Evolutionary conservation across 2,113 vertebrate genomes (phyloP).

Genomic region (Lanius ludovicianus): DNA sequence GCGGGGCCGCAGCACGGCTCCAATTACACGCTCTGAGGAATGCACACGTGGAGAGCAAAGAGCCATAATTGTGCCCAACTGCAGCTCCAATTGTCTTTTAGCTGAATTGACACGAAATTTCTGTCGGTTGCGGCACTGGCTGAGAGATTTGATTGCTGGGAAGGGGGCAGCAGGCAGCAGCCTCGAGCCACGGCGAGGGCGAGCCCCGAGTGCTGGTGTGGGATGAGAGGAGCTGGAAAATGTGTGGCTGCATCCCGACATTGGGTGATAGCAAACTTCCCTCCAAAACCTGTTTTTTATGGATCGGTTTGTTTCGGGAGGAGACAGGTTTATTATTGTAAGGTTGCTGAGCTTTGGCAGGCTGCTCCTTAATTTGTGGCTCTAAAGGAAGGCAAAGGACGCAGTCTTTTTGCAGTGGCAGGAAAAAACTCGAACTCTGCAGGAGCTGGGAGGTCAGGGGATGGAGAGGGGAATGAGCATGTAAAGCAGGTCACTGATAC

Average conservation of each 20-base stretch:
- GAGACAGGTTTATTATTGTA: neutral
- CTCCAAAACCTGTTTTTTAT: neutral
- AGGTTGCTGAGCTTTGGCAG: slow-evolving; percentile 14
- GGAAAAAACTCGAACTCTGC: rapidly evolving
- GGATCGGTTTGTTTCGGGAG: neutral
- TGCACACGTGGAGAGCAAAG: rapidly evolving
- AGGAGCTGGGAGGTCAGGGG: neutral
- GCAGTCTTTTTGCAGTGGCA: neutral
- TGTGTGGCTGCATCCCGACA: rapidly evolving
- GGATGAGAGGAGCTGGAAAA: neutral
- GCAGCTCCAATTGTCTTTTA: neutral
- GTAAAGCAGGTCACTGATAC: neutral
- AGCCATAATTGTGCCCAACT: neutral
- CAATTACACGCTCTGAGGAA: neutral
- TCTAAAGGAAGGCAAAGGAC: neutral
- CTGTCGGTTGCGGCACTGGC: rapidly evolving
- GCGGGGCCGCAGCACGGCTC: rapidly evolving
- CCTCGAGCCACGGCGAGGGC: rapidly evolving
- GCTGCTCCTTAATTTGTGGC: neutral
- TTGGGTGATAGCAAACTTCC: neutral
- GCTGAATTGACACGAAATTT: slow-evolving; percentile 21
- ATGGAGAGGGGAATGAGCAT: neutral
- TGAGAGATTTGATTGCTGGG: neutral
- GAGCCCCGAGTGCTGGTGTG: neutral
- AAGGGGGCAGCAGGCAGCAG: neutral